Evolutionary conservation across 2,888 invertebrate genomes (phyloP).

Genomic region (Noctua pronuba): DNA sequence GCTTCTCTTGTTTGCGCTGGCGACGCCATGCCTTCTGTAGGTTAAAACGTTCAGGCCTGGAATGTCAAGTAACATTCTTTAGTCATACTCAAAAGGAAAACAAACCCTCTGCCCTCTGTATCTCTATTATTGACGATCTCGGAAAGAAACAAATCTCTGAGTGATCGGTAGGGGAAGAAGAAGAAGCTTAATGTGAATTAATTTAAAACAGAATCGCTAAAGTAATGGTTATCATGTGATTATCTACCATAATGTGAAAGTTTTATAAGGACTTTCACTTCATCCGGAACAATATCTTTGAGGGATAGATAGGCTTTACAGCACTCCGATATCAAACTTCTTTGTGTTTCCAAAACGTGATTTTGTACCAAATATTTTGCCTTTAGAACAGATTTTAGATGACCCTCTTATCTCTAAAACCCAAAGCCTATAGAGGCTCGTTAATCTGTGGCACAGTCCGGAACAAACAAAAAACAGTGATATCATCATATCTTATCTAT

Average conservation of each 20-base stretch:
- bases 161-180: not conserved
- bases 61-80: not conserved
- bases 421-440: conserved; percentile 6
- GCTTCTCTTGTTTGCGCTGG: conserved; percentile 88
- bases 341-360: not conserved
- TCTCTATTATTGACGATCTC: not conserved
- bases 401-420: conserved; percentile 30
- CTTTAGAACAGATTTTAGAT: conserved; percentile 15
- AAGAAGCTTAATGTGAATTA: not conserved
- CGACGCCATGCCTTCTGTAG: conserved; percentile 90
- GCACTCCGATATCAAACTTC: not conserved
- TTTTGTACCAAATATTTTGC: not conserved
- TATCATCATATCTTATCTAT: conserved; percentile 54
- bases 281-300: not conserved
- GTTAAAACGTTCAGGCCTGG: conserved; percentile 91
- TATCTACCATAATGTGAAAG: not conserved
- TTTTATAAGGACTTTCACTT: not conserved
- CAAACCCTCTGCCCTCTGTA: not conserved
- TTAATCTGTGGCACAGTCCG: conserved; percentile 40
- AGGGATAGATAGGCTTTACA: not conserved
- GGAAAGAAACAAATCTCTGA: not conserved
- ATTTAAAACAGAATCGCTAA: not conserved
- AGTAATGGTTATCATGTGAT: not conserved
- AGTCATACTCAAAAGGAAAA: not conserved
- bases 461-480: conserved; percentile 55